Evolutionary conservation across 2,888 invertebrate genomes (phyloP), one percentile per base, ranked within the genome.

Genomic region (Eupithecia centaureata): DNA sequence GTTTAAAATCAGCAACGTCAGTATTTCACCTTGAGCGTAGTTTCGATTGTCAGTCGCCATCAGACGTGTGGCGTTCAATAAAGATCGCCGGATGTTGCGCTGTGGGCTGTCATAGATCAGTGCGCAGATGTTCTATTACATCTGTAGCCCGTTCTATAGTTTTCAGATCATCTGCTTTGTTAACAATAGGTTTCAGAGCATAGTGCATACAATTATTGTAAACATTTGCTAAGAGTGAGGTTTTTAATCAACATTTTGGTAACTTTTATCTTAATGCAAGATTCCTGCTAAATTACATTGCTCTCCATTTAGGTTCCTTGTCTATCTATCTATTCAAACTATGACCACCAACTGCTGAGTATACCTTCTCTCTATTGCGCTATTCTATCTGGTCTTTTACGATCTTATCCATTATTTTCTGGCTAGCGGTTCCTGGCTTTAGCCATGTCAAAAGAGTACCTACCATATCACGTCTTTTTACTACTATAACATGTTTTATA

Each of bases 1-100:
- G 58, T 56, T 63, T 70, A 10, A 68, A 65, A 68, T 61, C 51
- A 57, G 61, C 71, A 70, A 77, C 82, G 79, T 84, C 80, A 80
- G 74, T 79, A 67, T 77, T 79, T 84, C 81, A 83, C 86, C 86
- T 86, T 86, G 84, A 74, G 73, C 70, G 52, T 56, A 70, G 70
- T 70, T 80, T 64, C 66, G 72, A 72, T 76, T 78, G 76, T 79
- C 80, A 79, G 79, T 66, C 66, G 32, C 76, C 78, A 74, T 73
- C 75, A 74, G 79, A 80, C 82, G 79, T 82, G 78, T 79, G 70
- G 66, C 70, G 81, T 82, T 84, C 83, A 86, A 86, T 88, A 79
- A 83, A 79, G 83, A 83, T 82, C 83, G 81, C 82, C 88, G 87
- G 89, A 89, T 88, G 88, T 85, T 81, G 82, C 79, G 79, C 82